A percentile compares a stretch with the other conserved stretches of the same genome.
Evolutionary conservation across 1,140 invertebrate species (phyloP).

Genomic region (Brachionus manjavacas): DNA sequence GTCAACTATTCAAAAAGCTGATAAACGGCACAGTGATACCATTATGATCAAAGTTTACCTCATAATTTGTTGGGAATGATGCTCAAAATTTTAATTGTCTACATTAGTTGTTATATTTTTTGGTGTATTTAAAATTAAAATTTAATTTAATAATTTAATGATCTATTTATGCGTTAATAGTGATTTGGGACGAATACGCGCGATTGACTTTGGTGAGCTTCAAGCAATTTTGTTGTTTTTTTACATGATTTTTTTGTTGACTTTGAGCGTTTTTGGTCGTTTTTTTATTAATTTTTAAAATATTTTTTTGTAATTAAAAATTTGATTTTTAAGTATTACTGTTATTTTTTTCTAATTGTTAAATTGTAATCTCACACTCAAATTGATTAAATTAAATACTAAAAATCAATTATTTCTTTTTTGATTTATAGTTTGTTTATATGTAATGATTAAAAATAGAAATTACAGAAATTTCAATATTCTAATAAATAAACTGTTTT

Average conservation of each 20-base stretch:
- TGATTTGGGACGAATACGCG: neutral
- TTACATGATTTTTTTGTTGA: neutral
- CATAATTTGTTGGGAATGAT: neutral
- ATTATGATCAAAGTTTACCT: neutral
- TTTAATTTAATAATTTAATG: slow-evolving; percentile 8
- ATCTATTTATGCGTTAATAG: neutral
- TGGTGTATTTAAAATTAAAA: neutral
- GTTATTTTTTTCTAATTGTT: neutral
- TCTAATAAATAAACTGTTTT: slow-evolving; percentile 10
- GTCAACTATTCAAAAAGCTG: neutral
- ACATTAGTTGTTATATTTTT: neutral
- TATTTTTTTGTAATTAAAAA: neutral
- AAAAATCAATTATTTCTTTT: neutral
- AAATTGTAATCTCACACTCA: neutral
- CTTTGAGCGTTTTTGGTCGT: neutral
- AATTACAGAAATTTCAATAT: neutral
- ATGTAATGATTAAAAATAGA: neutral
- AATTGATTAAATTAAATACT: neutral
- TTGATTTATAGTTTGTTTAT: neutral
- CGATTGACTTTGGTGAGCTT: neutral
- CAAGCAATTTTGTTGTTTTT: neutral
- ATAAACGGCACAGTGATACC: neutral
- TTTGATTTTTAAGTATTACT: neutral
- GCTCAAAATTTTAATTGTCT: neutral
- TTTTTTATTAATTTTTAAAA: neutral